Evolutionary conservation across 2,888 invertebrate genomes (phyloP), one percentile per base, ranked within the genome.

Genomic region (Lymantria monacha): DNA sequence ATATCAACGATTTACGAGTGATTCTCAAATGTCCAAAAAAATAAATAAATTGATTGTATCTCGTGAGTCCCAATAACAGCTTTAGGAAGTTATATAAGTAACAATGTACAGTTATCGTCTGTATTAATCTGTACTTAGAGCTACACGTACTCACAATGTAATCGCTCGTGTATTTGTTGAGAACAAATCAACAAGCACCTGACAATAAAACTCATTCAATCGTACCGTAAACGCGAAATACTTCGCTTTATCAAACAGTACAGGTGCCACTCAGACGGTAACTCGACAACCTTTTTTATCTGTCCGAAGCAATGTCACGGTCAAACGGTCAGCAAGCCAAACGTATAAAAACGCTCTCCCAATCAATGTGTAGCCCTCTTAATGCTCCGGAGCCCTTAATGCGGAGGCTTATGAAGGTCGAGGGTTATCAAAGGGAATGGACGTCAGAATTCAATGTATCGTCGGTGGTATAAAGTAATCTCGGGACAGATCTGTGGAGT

Each of bases 371-470:
- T 13, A 42, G 30, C 42, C 38, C 30, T 44, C 58, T 59, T 46
- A 57, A 51, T 44, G 33, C 38, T 53, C 42, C 44, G 48, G 41
- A 51, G 50, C 46, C 46, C 42, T n/a, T 52, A 58, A 51, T 57
- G 43, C 51, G 44, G 11, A 33, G 58, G 52, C 49, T 65, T 55
- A 59, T 45, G 51, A 46, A 43, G 54, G 45, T 42, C 51, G 48
- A 58, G 51, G 57, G 60, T 59, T 60, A 63, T 63, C 52, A 54
- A 66, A 63, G 48, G 47, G 54, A 60, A 55, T 42, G 58, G 42
- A 54, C 53, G 53, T 51, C 47, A 54, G 55, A 49, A 62, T 57
- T 60, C 63, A 57, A 67, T 60, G 55, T 57, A 57, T 57, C 52
- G 59, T 44, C 43, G 48, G 55, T 46, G 38, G 46, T 45, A 41